phyloP scores from a whole-genome alignment of 2,113 vertebrate species.

The Electrona antarctica region DNA sequence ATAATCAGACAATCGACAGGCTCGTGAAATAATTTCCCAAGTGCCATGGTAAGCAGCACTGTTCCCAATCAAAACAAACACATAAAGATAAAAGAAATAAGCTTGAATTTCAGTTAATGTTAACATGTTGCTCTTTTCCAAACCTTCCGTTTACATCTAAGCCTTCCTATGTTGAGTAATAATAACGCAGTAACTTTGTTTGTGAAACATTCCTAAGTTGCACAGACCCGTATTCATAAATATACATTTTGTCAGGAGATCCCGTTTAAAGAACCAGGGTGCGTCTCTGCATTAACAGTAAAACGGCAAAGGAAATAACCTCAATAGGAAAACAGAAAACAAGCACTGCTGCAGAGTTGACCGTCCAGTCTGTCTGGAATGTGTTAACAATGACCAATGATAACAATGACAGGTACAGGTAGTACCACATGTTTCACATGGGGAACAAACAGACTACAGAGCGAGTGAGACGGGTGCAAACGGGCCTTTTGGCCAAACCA shows the following conservation, averaged over 20 bases:
- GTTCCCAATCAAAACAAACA: constrained; percentile 4
- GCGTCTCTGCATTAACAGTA: not conserved
- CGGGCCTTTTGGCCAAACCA: not conserved
- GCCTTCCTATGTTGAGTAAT: not conserved
- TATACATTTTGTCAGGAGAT: too few species aligned
- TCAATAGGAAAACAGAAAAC: not conserved
- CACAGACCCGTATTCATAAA: too few species aligned
- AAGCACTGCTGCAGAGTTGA: not conserved
- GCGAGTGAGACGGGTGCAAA: not conserved
- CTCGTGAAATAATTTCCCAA: constrained; percentile 46
- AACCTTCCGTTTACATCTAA: not conserved
- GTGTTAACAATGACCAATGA: too few species aligned
- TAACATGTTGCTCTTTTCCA: not conserved
- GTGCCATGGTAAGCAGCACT: constrained; percentile 2
- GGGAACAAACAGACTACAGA: not conserved
- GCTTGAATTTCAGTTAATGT: not conserved
- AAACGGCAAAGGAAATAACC: not conserved
- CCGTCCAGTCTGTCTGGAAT: too few species aligned
- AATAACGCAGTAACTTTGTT: not conserved
- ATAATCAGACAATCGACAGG: constrained; percentile 28
- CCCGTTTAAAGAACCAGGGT: not conserved
- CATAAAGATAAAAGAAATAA: not conserved
- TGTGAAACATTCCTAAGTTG: too few species aligned
- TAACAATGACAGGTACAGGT: not conserved
- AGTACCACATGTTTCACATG: not conserved